phyloP scores from a whole-genome alignment of 1,140 invertebrate genomes.

The Drosophila rufa region DNA sequence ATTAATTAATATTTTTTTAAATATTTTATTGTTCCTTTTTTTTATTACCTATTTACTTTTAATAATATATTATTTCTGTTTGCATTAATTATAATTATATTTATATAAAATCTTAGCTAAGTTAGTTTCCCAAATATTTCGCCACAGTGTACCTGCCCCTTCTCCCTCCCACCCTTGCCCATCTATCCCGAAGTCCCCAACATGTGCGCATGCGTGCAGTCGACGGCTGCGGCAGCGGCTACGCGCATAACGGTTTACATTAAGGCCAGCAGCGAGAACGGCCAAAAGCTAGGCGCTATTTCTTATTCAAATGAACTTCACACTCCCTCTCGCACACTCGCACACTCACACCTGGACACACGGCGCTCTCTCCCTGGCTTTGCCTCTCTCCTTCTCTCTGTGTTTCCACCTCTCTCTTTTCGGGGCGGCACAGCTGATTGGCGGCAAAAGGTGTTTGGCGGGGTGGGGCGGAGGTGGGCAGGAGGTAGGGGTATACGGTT shows the following conservation, averaged over 20 bases:
- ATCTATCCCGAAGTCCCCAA: constrained; percentile 23
- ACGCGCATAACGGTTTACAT: constrained; percentile 83
- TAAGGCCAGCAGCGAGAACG: constrained; percentile 79
- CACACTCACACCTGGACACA: constrained; percentile 14
- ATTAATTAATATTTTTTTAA: neutral
- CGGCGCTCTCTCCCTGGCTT: constrained; percentile 29
- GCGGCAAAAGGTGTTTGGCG: constrained; percentile 54
- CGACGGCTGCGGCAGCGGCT: constrained; percentile 29
- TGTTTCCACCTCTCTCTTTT: constrained; percentile 57
- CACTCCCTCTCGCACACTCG: constrained; percentile 38
- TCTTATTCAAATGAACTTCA: constrained; percentile 78
- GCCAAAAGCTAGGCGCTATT: constrained; percentile 69
- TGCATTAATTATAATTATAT: neutral
- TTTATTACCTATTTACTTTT: too few relatives aligned
- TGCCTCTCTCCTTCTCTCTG: constrained; percentile 35
- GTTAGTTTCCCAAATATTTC: neutral
- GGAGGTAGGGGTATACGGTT: constrained; percentile 28
- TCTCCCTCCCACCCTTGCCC: constrained; percentile 14
- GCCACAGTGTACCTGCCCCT: constrained; percentile 19
- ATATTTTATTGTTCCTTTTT: neutral
- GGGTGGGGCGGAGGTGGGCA: constrained; percentile 6
- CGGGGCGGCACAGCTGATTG: constrained; percentile 72
- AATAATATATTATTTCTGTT: neutral
- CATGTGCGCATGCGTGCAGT: constrained; percentile 79
- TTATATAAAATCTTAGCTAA: neutral